Evolutionary conservation across 23 tunicate genomes (phyloP), one percentile per base, ranked within the genome.

Genomic region (Styela plicata): DNA sequence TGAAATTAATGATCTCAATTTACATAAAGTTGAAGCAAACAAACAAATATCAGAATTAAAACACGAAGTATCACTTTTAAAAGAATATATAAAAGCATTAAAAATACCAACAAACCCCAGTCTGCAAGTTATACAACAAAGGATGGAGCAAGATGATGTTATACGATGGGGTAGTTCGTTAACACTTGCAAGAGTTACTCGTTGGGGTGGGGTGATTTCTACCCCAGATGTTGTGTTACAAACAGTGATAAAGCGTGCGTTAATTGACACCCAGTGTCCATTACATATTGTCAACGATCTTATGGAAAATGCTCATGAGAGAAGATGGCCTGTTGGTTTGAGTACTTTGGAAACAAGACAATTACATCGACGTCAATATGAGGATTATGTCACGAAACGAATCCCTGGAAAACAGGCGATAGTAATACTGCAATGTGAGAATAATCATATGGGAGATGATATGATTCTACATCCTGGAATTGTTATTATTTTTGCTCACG

Each of bases 161-260:
- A 61, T 75, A 1, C 24, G 70, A 16, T 83, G 87, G 87, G 64
- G 67, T 13, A 65, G 52, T 24, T 75, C 67, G 19, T 71, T 83
- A 3, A 76, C 61, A 24, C 32, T 68, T 57, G 87, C 87, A 13
- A 74, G 80, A 30, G 87, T 83, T 16, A 74, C 83, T 1, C 37
- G 87, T n/a, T 83, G 87, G 87, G 87, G 87, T 35, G 87, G 87
- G 27, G 82, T 83, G 1, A 83, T 83, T 24, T 83, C 87, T 0
- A 83, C 87, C 18, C 87, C 87, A 20, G 87, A 79, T 71, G 80
- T 79, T 27, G 87, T 83, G 2, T 33, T 83, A 24, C 87, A 83
- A 52, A 80, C 83, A 19, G 87, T 83, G 18, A 83, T 83, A 25
- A 80, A 79, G 18, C 83, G 87, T 25, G 67, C 73, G 18, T 25